These are phyloP conservation scores for Drosophila cognata DNA, from an alignment of 2,888 invertebrate species.

Conservation along the genomic window DNA sequence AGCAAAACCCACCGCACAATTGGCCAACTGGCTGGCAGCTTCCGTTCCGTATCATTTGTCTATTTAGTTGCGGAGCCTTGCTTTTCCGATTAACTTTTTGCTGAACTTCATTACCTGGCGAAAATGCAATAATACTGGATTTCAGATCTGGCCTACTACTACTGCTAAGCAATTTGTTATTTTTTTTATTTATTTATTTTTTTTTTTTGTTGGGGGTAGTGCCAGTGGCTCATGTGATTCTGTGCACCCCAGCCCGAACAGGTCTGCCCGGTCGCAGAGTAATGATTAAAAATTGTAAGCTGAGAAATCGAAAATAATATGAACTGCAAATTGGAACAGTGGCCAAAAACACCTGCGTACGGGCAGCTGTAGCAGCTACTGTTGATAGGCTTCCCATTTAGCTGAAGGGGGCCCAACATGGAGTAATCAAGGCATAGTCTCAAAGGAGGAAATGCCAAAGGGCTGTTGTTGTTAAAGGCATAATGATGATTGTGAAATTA, in stretches of 20 bases:
- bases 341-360: constrained; percentile 73
- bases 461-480: constrained; percentile 34
- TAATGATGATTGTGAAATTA: constrained; percentile 69
- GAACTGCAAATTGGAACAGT: constrained; percentile 74
- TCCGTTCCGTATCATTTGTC: constrained; percentile 84
- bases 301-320: constrained; percentile 70
- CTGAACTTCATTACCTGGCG: constrained; percentile 79
- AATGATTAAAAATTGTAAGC: constrained; percentile 77
- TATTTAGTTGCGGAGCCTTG: constrained; percentile 79
- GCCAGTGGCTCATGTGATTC: constrained; percentile 50
- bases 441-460: constrained; percentile 18
- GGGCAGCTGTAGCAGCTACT: constrained; percentile 51
- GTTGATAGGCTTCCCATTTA: constrained; percentile 53
- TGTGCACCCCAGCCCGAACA: constrained; percentile 16
- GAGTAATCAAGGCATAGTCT: constrained; percentile 51
- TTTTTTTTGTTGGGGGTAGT: constrained; percentile 49
- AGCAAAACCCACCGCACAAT: constrained; percentile 79
- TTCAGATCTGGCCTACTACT: constrained; percentile 24
- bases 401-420: constrained; percentile 32
- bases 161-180: constrained; percentile 63
- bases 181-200: neutral
- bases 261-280: constrained; percentile 24
- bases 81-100: constrained; percentile 82
- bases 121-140: constrained; percentile 70
- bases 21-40: constrained; percentile 76